phyloP scores from a whole-genome alignment of 2,888 invertebrate species.

The Eledone cirrhosa region DNA sequence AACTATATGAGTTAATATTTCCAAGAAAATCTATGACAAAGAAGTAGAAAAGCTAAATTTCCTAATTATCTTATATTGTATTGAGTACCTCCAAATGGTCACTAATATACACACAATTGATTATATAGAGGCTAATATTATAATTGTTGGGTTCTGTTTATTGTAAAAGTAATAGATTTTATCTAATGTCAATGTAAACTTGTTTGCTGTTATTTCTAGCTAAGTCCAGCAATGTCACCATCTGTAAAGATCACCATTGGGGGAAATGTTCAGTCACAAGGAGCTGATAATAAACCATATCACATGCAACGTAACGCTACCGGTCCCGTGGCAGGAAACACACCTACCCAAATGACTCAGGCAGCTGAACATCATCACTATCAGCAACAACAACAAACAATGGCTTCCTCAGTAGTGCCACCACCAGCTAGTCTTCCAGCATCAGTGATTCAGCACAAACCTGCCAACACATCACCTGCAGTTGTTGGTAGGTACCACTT shows the following conservation, averaged over 20 bases:
- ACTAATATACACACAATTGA: too few relatives aligned
- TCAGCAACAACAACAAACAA: conserved; percentile 28
- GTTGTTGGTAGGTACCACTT: conserved; percentile 5
- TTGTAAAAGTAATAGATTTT: too few relatives aligned
- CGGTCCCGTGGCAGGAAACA: conserved; percentile 31
- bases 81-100: too few relatives aligned
- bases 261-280: conserved; percentile 34
- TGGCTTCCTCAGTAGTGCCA: conserved; percentile 23
- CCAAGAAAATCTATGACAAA: too few relatives aligned
- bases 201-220: not conserved
- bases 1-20: too few relatives aligned
- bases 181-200: too few relatives aligned
- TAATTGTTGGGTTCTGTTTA: too few relatives aligned
- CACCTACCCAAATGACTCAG: conserved; percentile 31
- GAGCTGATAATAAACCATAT: conserved; percentile 11
- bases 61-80: too few relatives aligned
- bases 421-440: conserved; percentile 33
- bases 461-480: conserved; percentile 35
- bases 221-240: conserved; percentile 40
- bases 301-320: conserved; percentile 24
- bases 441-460: conserved; percentile 37
- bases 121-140: too few relatives aligned
- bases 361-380: conserved; percentile 30
- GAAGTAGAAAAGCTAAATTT: too few relatives aligned
- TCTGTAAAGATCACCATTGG: conserved; percentile 47